phyloP scores from a whole-genome alignment of 2,113 vertebrate genomes.

The Peucedramus taeniatus region DNA sequence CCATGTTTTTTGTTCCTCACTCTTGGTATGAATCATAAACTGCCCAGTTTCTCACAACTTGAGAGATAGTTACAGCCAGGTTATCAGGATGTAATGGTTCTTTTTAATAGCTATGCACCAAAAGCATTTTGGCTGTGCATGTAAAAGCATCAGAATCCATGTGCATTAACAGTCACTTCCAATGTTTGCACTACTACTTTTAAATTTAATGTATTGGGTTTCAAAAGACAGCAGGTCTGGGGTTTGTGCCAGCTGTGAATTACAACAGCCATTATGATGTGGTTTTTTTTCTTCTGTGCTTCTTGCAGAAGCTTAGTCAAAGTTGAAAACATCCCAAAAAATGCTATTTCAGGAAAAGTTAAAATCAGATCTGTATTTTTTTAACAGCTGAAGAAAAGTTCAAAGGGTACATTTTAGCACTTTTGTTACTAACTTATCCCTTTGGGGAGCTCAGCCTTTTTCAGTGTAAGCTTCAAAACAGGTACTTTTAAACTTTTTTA shows the following conservation, averaged over 20 bases:
- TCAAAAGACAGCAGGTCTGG: neutral
- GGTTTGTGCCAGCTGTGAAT: neutral
- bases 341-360: neutral
- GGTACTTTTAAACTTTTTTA: neutral
- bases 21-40: neutral
- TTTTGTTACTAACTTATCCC: neutral
- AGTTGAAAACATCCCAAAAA: neutral
- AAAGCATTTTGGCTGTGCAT: conserved; percentile 4
- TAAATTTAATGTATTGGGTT: neutral
- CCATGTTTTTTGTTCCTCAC: neutral
- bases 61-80: neutral
- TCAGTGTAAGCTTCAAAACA: neutral
- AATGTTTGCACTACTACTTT: neutral
- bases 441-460: neutral
- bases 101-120: neutral
- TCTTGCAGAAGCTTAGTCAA: neutral
- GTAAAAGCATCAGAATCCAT: conserved; percentile 7
- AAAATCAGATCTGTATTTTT: neutral
- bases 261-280: neutral
- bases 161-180: neutral
- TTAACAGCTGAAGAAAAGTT: neutral
- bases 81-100: neutral
- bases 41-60: neutral
- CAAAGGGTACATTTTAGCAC: neutral
- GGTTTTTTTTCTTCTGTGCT: neutral